Base-by-base conservation (phyloP, 2,113 vertebrate species). In the Protomyctophum bolini region DNA sequence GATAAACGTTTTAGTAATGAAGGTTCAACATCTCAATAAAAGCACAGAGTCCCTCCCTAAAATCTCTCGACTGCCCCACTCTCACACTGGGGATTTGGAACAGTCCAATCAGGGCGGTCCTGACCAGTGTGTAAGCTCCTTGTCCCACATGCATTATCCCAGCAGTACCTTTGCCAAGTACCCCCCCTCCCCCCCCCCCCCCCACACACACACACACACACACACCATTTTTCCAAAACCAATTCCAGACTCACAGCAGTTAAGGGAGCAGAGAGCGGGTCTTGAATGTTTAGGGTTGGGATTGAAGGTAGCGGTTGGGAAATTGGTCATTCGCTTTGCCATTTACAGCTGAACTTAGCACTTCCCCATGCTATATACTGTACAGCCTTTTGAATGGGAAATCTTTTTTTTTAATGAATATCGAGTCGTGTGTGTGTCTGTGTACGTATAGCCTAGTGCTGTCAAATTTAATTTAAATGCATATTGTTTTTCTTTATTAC, bases 1-100 rank as follows among this genome's bases (percentile, higher is more conserved):
- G 14, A 62, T 28, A 48, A 41, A 47, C 57, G 15, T 1, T 63
- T 0, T 48, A 62, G 14, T 63, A n/a, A 68, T 10, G 3, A 64
- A 28, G n/a, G 48, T 76, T 72, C 75, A 49, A 33, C 55, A 45
- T 75, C 45, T 45, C 73, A 66, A 55, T 15, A 50, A 83, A 77
- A 68, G 33, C 8, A 10, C 10, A 21, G 5, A 65, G 57, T 47
- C 6, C 1, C 7, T 14, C 29, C 10, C 5, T 3, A 6, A 58
- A 73, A 66, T 71, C 57, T 7, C 2, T 60, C 8, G 58, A 6
- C 28, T 51, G 41, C 41, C 33, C 21, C 48, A 46, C 56, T 28
- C 11, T 0, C 52, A 14, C 15, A 49, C 57, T 2, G 55, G n/a
- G 7, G 21, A 47, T 76, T 63, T 64, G 65, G 66, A 28, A 55